Conservation (phyloP, 2,888 invertebrate species). For the Pheosia tremula region DNA sequence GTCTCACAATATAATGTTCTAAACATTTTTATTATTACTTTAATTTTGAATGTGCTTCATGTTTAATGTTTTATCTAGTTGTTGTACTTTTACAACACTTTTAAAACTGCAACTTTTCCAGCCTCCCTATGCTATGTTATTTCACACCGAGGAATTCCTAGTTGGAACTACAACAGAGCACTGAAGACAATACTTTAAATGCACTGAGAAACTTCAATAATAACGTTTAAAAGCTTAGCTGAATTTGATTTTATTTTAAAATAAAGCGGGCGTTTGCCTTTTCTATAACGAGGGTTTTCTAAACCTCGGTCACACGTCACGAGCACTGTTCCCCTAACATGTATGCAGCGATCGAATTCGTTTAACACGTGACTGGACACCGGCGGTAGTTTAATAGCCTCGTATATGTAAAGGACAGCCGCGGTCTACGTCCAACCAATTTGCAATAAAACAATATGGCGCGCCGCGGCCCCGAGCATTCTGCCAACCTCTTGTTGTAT, state of each 20-base stretch:
- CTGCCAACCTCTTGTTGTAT: conserved; percentile 54
- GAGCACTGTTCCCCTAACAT: conserved; percentile 61
- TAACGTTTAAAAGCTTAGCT: conserved; percentile 18
- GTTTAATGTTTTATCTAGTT: too few species aligned
- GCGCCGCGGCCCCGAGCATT: conserved; percentile 54
- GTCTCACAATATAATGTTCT: too few species aligned
- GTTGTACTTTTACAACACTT: too few species aligned
- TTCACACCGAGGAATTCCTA: conserved; percentile 13
- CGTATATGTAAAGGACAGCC: conserved; percentile 83
- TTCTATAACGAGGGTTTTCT: conserved; percentile 47
- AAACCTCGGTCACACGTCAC: conserved; percentile 56
- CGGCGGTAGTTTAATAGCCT: conserved; percentile 79
- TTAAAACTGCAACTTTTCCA: too few species aligned
- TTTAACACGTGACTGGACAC: conserved; percentile 82
- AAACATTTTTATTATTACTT: too few species aligned
- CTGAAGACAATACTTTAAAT: conserved; percentile 17
- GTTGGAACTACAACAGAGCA: conserved; percentile 8
- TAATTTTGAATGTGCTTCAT: too few species aligned
- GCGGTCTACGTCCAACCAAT: conserved; percentile 81
- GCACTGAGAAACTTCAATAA: conserved; percentile 17
- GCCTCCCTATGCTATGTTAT: conserved; percentile 5
- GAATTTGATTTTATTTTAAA: conserved; percentile 34
- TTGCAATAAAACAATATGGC: conserved; percentile 84
- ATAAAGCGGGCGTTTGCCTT: conserved; percentile 36
- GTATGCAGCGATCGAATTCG: conserved; percentile 78